Evolutionary conservation across 2,113 vertebrate species (phyloP).

Genomic region (Entosphenus tridentatus): DNA sequence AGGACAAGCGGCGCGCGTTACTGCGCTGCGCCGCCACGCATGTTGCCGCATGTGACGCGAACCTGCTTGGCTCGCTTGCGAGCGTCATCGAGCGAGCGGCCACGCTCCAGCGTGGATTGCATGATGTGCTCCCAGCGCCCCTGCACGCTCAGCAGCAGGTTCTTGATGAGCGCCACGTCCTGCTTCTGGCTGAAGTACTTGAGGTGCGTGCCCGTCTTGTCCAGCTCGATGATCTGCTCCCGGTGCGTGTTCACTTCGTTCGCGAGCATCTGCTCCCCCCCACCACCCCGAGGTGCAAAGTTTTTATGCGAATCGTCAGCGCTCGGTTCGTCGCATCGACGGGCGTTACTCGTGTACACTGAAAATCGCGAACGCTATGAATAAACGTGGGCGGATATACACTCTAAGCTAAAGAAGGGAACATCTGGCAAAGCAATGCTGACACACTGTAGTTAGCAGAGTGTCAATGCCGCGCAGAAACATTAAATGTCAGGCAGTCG

Average conservation of each 20-base stretch:
- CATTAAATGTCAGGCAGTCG: too few relatives aligned
- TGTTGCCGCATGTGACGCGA: not conserved
- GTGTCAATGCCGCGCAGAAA: too few relatives aligned
- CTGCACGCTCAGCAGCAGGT: slow-evolving; percentile 85
- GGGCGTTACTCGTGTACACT: too few relatives aligned
- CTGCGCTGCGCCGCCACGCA: too few relatives aligned
- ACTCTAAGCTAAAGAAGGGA: too few relatives aligned
- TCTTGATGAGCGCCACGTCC: slow-evolving; percentile 91
- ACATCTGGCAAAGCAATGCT: too few relatives aligned
- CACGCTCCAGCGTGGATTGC: slow-evolving; percentile 76
- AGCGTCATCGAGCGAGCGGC: slow-evolving; percentile 67
- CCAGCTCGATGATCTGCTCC: slow-evolving; percentile 75
- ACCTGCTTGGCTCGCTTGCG: slow-evolving; percentile 94
- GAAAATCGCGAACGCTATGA: too few relatives aligned
- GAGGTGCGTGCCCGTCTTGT: slow-evolving; percentile 76
- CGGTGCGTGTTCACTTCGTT: slow-evolving; percentile 88
- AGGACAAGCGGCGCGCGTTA: too few relatives aligned
- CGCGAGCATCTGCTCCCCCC: slow-evolving; percentile 48
- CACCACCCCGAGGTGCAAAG: not conserved
- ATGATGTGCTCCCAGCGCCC: slow-evolving; percentile 95
- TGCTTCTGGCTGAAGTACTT: slow-evolving; percentile 93
- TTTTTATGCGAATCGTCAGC: too few relatives aligned
- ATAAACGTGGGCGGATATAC: too few relatives aligned
- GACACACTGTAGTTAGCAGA: too few relatives aligned
- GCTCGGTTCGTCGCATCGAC: too few relatives aligned